Evolutionary conservation across 2,888 invertebrate genomes (phyloP).

Genomic region (Tipula unca): DNA sequence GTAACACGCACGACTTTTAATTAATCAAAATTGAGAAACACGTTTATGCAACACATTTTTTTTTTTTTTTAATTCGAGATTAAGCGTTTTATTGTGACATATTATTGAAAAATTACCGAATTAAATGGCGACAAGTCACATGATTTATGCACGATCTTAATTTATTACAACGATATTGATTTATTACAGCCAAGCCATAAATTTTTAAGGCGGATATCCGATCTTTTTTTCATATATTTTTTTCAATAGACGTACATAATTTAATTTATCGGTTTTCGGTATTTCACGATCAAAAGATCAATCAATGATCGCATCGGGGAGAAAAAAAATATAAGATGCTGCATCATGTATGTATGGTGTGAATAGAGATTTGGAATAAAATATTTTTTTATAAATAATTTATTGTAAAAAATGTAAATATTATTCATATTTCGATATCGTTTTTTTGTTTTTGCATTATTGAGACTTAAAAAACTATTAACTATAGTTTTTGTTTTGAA

Average conservation of each 20-base stretch:
- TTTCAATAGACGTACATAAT: neutral
- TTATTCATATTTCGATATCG: conserved; percentile 15
- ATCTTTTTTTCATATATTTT: too few relatives aligned
- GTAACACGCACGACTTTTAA: neutral
- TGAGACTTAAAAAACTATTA: neutral
- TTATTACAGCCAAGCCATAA: neutral
- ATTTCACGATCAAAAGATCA: conserved; percentile 16
- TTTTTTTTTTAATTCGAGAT: neutral
- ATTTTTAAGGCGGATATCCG: conserved; percentile 3
- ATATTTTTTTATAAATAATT: neutral
- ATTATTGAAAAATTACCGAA: neutral
- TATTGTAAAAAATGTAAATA: conserved; percentile 16
- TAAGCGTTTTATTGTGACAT: neutral
- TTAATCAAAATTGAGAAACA: neutral
- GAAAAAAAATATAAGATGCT: neutral
- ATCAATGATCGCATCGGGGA: neutral
- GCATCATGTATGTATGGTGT: neutral
- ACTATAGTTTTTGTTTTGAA: neutral
- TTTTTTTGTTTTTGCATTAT: neutral
- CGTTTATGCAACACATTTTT: neutral
- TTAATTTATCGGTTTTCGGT: neutral
- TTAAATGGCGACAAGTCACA: neutral
- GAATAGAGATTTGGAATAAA: neutral
- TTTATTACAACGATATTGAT: neutral
- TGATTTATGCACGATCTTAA: neutral